A percentile compares a stretch with the other conserved stretches of the same genome.
Conservation (phyloP, 2,888 invertebrate genomes). For the Carcina quercana region DNA sequence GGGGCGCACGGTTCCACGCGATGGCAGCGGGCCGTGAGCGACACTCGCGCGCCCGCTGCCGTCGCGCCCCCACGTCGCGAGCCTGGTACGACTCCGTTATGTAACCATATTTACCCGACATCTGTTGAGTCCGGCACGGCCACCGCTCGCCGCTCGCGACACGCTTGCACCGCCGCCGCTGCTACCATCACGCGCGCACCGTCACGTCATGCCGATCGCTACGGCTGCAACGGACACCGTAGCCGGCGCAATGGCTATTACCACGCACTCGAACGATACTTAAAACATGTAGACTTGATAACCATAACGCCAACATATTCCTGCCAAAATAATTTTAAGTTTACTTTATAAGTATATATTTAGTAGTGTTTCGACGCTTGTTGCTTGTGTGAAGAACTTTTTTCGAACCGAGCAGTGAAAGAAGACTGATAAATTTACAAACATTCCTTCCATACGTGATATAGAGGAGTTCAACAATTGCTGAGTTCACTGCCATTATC, state of each 20-base stretch:
- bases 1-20: conserved; percentile 27
- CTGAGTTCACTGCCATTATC: conserved; percentile 41
- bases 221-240: conserved; percentile 28
- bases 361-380: conserved; percentile 46
- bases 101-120: conserved; percentile 55
- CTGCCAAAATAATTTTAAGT: conserved; percentile 41
- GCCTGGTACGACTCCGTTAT: conserved; percentile 50
- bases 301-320: conserved; percentile 41
- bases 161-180: conserved; percentile 65
- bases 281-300: conserved; percentile 36
- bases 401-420: conserved; percentile 25
- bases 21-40: conserved; percentile 36
- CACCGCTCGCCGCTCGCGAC: conserved; percentile 42
- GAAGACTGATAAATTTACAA: conserved; percentile 30
- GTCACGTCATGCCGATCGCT: conserved; percentile 38
- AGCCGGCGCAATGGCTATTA: conserved; percentile 38
- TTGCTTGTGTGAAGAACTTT: conserved; percentile 33
- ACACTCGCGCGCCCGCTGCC: conserved; percentile 58
- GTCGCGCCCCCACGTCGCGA: conserved; percentile 46
- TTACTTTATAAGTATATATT: conserved; percentile 31
- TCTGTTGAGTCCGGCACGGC: conserved; percentile 48
- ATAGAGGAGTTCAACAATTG: conserved; percentile 30
- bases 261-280: conserved; percentile 37
- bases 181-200: conserved; percentile 50
- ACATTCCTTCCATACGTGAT: conserved; percentile 17